Evolutionary conservation across 2,888 invertebrate genomes (phyloP).

Genomic region (Shargacucullia verbasci): DNA sequence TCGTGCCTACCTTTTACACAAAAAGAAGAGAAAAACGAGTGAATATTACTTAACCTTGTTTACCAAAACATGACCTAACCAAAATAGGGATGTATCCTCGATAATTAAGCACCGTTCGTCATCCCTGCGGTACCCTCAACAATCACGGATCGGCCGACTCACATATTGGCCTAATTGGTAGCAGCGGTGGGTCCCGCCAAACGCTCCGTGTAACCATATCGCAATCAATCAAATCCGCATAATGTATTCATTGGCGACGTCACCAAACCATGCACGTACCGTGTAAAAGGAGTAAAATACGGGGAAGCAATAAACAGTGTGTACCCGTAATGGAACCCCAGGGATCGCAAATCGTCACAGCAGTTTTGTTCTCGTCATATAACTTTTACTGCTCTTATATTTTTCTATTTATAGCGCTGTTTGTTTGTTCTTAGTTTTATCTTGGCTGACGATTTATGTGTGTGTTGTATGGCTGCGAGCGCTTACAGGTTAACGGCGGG

Average conservation of each 20-base stretch:
- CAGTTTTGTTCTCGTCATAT: conserved; percentile 55
- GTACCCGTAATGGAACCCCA: conserved; percentile 54
- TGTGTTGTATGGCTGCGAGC: conserved; percentile 32
- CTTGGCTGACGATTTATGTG: conserved; percentile 42
- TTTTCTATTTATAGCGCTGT: conserved; percentile 56
- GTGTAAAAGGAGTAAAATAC: conserved; percentile 50
- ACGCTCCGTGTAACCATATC: conserved; percentile 36
- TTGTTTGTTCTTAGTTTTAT: conserved; percentile 54
- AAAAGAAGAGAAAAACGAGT: background rate
- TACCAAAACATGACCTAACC: conserved; percentile 18
- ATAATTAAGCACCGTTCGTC: conserved; percentile 48
- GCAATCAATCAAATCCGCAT: conserved; percentile 53
- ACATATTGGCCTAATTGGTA: conserved; percentile 49
- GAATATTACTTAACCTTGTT: conserved; percentile 2
- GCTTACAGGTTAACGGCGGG: conserved; percentile 34
- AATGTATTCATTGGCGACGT: conserved; percentile 54
- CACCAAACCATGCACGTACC: conserved; percentile 43
- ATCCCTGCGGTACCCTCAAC: conserved; percentile 30
- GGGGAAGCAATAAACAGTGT: conserved; percentile 51
- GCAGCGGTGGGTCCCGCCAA: conserved; percentile 29
- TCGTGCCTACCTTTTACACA: no score
- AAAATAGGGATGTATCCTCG: conserved; percentile 30
- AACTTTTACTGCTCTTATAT: conserved; percentile 58
- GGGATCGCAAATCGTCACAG: conserved; percentile 60
- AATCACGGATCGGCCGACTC: conserved; percentile 34